These are phyloP conservation scores for Phoxinus phoxinus DNA, from an alignment of 2,113 vertebrate species.

Conservation along the genomic window DNA sequence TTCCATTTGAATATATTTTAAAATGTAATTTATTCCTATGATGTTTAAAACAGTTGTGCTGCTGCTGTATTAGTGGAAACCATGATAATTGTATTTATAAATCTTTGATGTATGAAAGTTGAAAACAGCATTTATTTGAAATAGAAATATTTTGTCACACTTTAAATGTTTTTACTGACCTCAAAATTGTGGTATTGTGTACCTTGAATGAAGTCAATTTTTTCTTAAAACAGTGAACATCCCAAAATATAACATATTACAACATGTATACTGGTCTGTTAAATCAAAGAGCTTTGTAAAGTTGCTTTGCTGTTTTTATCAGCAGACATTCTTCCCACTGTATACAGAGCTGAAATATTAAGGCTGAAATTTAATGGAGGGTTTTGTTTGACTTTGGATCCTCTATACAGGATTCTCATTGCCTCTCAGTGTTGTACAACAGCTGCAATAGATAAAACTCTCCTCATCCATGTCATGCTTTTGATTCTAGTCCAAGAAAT, in stretches of 20 bases:
- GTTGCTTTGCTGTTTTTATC: neutral
- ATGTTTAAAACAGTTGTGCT: neutral
- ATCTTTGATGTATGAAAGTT: too few relatives aligned
- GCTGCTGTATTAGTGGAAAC: neutral
- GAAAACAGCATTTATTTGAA: neutral
- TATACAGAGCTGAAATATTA: conserved; percentile 20
- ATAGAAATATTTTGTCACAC: neutral
- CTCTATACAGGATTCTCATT: neutral
- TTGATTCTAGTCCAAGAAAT: conserved; percentile 26
- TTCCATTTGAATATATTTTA: neutral
- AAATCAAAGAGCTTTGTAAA: conserved; percentile 12
- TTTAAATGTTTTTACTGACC: neutral
- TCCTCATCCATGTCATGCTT: conserved; percentile 13
- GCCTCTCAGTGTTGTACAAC: conserved; percentile 17
- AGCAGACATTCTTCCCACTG: neutral
- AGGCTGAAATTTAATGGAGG: neutral
- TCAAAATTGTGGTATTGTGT: neutral
- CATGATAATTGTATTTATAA: neutral
- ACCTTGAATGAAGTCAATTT: neutral
- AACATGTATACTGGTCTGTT: neutral
- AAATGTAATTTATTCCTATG: neutral
- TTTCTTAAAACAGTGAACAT: neutral
- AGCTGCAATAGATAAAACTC: conserved; percentile 51
- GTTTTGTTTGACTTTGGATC: conserved; percentile 42
- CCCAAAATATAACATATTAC: neutral